Percentiles rank a stretch among this genome's conserved stretches.
These are phyloP conservation scores for Anabas testudineus DNA, from an alignment of 2,797 vertebrate genomes.

Conservation along the genomic window DNA sequence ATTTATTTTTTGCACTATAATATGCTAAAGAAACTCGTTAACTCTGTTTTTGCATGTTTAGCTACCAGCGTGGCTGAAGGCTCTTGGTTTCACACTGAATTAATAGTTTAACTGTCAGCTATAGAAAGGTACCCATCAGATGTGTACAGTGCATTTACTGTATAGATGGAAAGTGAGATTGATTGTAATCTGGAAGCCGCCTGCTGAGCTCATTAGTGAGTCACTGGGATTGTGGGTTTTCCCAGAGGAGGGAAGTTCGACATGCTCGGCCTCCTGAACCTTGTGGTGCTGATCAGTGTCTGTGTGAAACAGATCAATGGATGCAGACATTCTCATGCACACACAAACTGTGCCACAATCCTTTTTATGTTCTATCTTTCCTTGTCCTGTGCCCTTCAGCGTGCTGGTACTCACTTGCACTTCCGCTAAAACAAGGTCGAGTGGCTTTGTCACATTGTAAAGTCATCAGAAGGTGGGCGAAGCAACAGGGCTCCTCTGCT, in stretches of 20 bases:
- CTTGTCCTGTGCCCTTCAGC: constrained; percentile 11
- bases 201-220: constrained; percentile 83
- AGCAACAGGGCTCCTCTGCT: constrained; percentile 58
- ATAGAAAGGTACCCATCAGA: too few species aligned
- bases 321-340: constrained; percentile 16
- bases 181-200: constrained; percentile 41
- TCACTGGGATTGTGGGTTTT: constrained; percentile 65
- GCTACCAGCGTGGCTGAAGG: too few species aligned
- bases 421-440: constrained; percentile 46
- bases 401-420: constrained; percentile 27
- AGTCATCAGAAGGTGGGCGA: constrained; percentile 81
- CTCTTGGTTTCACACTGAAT: too few species aligned
- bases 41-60: too few species aligned
- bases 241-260: constrained; percentile 78
- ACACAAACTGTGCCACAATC: constrained; percentile 13
- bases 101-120: too few species aligned
- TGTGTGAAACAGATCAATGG: constrained; percentile 32
- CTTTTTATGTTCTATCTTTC: constrained; percentile 2
- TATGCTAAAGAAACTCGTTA: too few species aligned
- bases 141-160: too few species aligned
- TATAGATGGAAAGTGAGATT: background rate
- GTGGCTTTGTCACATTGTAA: constrained; percentile 75
- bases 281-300: constrained; percentile 30
- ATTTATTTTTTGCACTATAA: too few species aligned
- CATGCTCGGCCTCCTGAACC: constrained; percentile 57